Base-by-base conservation (phyloP, 1,140 invertebrate genomes). In the Platyscapa corneri region DNA sequence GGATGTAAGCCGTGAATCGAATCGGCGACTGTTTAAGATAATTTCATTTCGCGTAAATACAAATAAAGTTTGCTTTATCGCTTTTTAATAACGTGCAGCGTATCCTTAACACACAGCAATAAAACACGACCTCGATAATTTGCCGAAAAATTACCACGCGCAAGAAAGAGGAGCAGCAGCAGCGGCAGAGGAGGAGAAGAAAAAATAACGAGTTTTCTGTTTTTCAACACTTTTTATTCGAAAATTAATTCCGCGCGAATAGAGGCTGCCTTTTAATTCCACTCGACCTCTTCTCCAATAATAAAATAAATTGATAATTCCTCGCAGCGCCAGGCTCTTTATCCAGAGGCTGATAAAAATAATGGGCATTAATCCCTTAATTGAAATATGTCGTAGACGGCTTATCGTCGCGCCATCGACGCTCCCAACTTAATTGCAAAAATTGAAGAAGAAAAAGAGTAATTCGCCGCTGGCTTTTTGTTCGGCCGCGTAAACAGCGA, bases 311-410 rank as follows among this genome's bases (percentile, higher is more conserved):
- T 10, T 27, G 27, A 27, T 27, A 60, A 27, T 23, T 27, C 16
- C 16, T 23, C 3, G 10, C 23, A 27, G 27, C 14, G 5, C 1
- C 10, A 10, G 39, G 5, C 7, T 27, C 42, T 16, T 53, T 53
- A 18, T 53, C 18, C 49, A 10, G 16, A 12, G 5, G 27, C 20
- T 39, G 74, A 0, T 18, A 27, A 37, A n/a, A 79, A 27, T 30
- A 39, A 42, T 0, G 34, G 53, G 6, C 77, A 34, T 23, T 77
- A 56, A 77, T 83, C 56, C 72, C 27, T 83, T 83, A 84, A 84
- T 84, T 84, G 65, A 84, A 84, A 56, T 27, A 30, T 64, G 23
- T 46, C 65, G 3, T 32, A 42, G 53, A 65, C 27, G 77, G 10
- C 82, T 65, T 78, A 65, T 84, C 75, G 56, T 10, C 5, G 32